These are phyloP conservation scores for Rhopalosiphum nymphaeae DNA, from an alignment of 2,888 invertebrate genomes.

Conservation along the genomic window DNA sequence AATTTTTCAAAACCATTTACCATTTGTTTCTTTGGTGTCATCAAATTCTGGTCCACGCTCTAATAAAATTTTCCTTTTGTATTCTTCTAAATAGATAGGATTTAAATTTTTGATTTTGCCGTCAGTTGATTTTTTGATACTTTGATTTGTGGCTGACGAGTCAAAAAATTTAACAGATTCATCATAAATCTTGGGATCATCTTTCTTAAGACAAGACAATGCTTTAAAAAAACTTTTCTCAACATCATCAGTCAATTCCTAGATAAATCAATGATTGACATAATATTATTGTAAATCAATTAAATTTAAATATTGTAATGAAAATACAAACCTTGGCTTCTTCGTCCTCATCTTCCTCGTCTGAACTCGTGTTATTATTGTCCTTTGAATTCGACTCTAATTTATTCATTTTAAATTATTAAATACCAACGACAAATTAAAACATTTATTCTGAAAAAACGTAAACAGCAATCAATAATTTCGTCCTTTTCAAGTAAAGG, in stretches of 20 bases:
- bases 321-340: slow-evolving; percentile 69
- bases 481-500: background rate
- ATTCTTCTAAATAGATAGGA: slow-evolving; percentile 81
- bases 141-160: slow-evolving; percentile 68
- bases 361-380: slow-evolving; percentile 25
- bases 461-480: background rate
- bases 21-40: slow-evolving; percentile 70
- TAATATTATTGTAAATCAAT: background rate
- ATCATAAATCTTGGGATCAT: slow-evolving; percentile 91
- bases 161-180: slow-evolving; percentile 80
- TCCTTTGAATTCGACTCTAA: background rate
- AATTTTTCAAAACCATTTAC: slow-evolving; percentile 67
- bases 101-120: slow-evolving; percentile 73
- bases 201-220: slow-evolving; percentile 85
- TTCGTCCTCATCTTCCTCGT: slow-evolving; percentile 58
- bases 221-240: slow-evolving; percentile 92
- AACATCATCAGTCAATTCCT: slow-evolving; percentile 77
- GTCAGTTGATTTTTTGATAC: slow-evolving; percentile 68
- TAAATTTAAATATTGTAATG: background rate
- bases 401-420: background rate
- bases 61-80: slow-evolving; percentile 81
- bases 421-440: background rate
- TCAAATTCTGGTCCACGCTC: slow-evolving; percentile 77
- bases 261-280: slow-evolving; percentile 36
- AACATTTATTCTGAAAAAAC: background rate